phyloP scores from a whole-genome alignment of 1,140 invertebrate genomes.

The Odontomachus brunneus region DNA sequence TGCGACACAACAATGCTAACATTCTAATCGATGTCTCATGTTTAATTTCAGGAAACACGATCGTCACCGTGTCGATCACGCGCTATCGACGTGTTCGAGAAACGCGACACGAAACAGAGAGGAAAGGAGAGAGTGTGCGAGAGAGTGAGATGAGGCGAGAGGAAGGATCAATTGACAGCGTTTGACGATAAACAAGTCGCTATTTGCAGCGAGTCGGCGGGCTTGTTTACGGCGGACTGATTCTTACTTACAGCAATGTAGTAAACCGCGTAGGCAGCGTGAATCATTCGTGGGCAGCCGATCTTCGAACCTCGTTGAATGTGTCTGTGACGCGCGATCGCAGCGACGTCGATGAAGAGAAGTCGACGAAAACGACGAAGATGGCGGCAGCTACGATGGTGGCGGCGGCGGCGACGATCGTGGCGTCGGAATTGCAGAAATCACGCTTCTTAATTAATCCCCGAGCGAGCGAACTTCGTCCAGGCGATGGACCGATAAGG shows the following conservation, averaged over 20 bases:
- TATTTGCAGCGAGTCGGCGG: slow-evolving; percentile 74
- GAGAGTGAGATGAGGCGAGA: neutral
- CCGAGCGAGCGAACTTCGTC: slow-evolving; percentile 39
- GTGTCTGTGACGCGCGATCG: slow-evolving; percentile 41
- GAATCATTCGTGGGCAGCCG: slow-evolving; percentile 74
- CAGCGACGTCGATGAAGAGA: slow-evolving; percentile 1
- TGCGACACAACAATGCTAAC: no score
- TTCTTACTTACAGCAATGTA: slow-evolving; percentile 73
- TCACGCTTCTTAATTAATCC: slow-evolving; percentile 66
- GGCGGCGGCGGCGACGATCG: neutral
- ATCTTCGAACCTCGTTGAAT: slow-evolving; percentile 77
- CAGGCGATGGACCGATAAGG: slow-evolving; percentile 58
- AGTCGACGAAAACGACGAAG: neutral
- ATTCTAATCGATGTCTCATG: no score
- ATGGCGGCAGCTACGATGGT: neutral
- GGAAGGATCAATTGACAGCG: slow-evolving; percentile 19
- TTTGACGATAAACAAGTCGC: slow-evolving; percentile 72
- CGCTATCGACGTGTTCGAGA: no score
- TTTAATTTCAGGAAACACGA: no score
- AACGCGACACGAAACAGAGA: neutral
- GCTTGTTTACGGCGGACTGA: slow-evolving; percentile 67
- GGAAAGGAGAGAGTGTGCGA: slow-evolving; percentile 5
- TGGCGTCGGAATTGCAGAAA: slow-evolving; percentile 61
- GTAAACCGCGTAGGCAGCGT: slow-evolving; percentile 76
- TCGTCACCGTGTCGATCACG: no score